Evolutionary conservation across 1,140 invertebrate species (phyloP).

Genomic region (Neodiprion pinetum): DNA sequence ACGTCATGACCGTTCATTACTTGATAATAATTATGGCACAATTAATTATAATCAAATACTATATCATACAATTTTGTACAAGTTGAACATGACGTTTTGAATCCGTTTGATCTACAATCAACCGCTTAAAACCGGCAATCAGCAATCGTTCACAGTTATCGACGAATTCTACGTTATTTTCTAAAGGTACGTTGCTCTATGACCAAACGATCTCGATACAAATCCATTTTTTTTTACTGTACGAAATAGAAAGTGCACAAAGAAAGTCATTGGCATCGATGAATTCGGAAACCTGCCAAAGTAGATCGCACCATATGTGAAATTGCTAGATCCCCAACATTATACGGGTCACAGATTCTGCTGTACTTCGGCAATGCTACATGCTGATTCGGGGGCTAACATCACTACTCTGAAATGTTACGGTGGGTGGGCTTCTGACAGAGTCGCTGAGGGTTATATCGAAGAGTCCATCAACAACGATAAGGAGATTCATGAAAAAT

Average conservation of each 20-base stretch:
- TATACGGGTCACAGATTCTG: constrained; percentile 42
- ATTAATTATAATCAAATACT: too few relatives aligned
- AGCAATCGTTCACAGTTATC: not conserved
- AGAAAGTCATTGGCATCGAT: constrained; percentile 39
- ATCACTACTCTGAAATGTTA: constrained; percentile 31
- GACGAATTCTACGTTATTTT: constrained; percentile 9
- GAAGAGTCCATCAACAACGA: not conserved
- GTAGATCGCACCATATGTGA: constrained; percentile 37
- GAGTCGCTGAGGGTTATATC: constrained; percentile 8
- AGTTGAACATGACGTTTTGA: too few relatives aligned
- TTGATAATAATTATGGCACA: too few relatives aligned
- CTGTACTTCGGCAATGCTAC: constrained; percentile 34
- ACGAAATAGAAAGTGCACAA: constrained; percentile 10
- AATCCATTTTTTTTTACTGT: constrained; percentile 4
- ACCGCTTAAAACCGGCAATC: not conserved
- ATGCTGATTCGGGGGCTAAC: constrained; percentile 34
- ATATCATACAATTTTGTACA: too few relatives aligned
- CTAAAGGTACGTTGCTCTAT: constrained; percentile 8
- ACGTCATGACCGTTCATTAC: too few relatives aligned
- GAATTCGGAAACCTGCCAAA: constrained; percentile 37
- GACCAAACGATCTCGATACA: not conserved
- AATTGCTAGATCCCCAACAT: constrained; percentile 34
- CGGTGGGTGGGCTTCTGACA: constrained; percentile 24
- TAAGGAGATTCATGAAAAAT: too few relatives aligned
- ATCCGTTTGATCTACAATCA: too few relatives aligned